Base-by-base conservation (phyloP, 1,140 invertebrate species). In the Ips nitidus region DNA sequence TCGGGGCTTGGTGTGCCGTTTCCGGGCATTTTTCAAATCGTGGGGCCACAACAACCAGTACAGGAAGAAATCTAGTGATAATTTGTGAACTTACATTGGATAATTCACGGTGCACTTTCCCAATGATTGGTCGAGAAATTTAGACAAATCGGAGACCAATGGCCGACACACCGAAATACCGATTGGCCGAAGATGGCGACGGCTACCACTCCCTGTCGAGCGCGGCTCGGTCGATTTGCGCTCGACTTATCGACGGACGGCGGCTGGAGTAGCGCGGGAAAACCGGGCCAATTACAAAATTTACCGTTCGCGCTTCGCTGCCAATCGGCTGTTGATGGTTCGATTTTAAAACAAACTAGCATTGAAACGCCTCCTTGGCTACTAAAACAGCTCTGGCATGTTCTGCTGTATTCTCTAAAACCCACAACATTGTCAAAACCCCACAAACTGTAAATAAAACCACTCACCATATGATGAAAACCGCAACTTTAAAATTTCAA, bases 11-110 rank as follows among this genome's bases (percentile, higher is more conserved):
- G 22, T 22, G 22, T 22, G 22, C 22, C 22, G 22, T 22, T 22
- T 22, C 22, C 22, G 22, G 22, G 22, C 22, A 22, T 22, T 22
- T 22, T 22, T 22, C 22, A 22, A 22, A 22, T 22, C 22, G 22
- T 22, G 22, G 22, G 22, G 22, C 22, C 22, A 22, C 22, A 22
- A 22, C 22, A 22, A 22, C 22, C 22, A 22, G 22, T 22, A 22
- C 22, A 22, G 22, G 22, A 50, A 53, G 40, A 60, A 69, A 39
- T 41, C 45, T 59, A 84, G 86, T 85, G 84, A 87, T 88, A 88
- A 89, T 88, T 87, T 88, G 86, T 86, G 85, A 83, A 90, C 89
- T 90, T 90, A 90, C 88, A 88, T 88, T 87, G 87, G 86, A 88
- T 87, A 89, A 88, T 89, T 86, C 85, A 81, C 82, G 83, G 80